Base-by-base conservation (phyloP, 2,888 invertebrate species). In the Melanargia galathea region DNA sequence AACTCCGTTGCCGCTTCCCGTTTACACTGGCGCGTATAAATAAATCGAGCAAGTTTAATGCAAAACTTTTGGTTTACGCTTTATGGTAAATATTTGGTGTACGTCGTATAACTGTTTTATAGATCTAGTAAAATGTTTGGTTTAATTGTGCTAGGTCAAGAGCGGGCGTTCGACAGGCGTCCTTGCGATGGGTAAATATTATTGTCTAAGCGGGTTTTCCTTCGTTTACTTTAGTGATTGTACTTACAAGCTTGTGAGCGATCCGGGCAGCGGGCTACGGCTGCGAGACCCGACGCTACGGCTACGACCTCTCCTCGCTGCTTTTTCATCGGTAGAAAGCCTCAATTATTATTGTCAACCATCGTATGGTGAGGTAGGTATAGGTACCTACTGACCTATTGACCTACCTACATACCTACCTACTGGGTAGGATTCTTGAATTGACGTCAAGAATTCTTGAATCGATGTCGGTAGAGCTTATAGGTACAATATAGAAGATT, bases 71-170 rank as follows among this genome's bases (percentile, higher is more conserved):
- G 89, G 90, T 90, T 90, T 90, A 90, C 90, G 89, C 87, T 90
- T 89, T 89, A 90, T 90, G 90, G 90, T 91, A 91, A 91, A 91
- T 91, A 91, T 91, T 90, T 91, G 86, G 90, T 90, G 83, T 85
- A 86, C 86, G 85, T 86, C 88, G 88, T 88, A 84, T 87, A 87
- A 86, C 86, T 84, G 88, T 88, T 91, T 90, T 90, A 91, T 90
- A 90, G 90, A 87, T 88, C 83, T 84, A 89, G 88, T 90, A 86
- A 88, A 89, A 90, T 90, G 90, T 90, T 90, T 90, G 86, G 86
- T 89, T 89, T 89, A 87, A 90, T 90, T 90, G 90, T 87, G 86
- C 86, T 90, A 90, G 90, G 90, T 91, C 90, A 91, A 88, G 90
- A 90, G 81, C 89, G 85, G 78, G 76, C 87, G 87, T 89, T 90